Base-by-base conservation (phyloP, 2,797 vertebrate genomes). In the Spinus olivaceus region DNA sequence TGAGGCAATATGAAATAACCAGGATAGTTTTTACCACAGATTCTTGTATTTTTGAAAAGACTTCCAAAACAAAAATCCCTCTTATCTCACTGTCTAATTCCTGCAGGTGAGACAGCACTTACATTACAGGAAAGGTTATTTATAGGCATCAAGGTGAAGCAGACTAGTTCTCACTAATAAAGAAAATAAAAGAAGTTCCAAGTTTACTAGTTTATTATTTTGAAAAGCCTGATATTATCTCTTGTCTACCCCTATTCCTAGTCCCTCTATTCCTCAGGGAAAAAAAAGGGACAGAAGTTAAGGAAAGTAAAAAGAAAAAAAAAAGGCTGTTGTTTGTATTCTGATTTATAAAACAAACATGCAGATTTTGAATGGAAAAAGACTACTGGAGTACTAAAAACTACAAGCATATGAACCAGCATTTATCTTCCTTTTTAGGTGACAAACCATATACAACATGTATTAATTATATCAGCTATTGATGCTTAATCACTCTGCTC, bases 21-120 rank as follows among this genome's bases (percentile, higher is more conserved):
- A 47, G 27, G 42, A 33, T 88, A 65, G 88, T 81, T 86, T 94
- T 96, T 84, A 88, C 70, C 35, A 50, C 23, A 84, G 77, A 86
- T 86, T 70, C 42, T 86, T 86, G 73, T 84, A 59, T 93, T 88
- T 69, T 60, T 51, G 18, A 91, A 79, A 86, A 81, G 46, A 59
- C 42, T 86, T 90, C 25, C 39, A 81, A 72, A 51, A 65, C 32
- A 72, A 65, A 90, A 90, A 74, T 53, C 27, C 21, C 32, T 64
- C 81, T 76, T 66, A 80, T 92, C 51, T 91, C 67, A 44, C 25
- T 66, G 63, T 69, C 56, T 78, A 69, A 94, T 49, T 81, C 76
- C 61, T 78, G 35, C 61, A 93, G 66, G 59, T 90, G 78, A 86
- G 63, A 71, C 33, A 78, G 27, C 7, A 25, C 33, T 74, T 19